These are phyloP conservation scores for Gymnopithys bicolor DNA, from an alignment of 2,797 vertebrate genomes.

Conservation along the genomic window DNA sequence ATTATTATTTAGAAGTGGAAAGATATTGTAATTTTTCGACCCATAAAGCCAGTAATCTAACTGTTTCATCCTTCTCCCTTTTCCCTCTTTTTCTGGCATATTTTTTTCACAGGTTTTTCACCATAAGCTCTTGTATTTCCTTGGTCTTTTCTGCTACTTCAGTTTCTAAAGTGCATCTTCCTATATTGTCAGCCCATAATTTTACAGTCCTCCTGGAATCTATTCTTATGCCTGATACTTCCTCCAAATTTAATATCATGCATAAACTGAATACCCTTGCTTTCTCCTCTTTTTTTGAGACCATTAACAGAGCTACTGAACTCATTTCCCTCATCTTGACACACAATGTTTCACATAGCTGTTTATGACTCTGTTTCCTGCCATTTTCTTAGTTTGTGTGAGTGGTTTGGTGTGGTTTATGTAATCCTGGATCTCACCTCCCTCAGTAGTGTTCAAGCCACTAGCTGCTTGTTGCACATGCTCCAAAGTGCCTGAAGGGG, in stretches of 20 bases:
- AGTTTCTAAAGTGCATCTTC: not conserved
- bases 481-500: rapidly evolving
- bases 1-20: not conserved
- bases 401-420: rapidly evolving
- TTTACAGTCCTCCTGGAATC: not conserved
- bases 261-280: not conserved
- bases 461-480: rapidly evolving
- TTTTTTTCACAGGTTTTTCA: not conserved
- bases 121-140: not conserved
- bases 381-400: not conserved
- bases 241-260: not conserved
- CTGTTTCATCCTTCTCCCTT: not conserved
- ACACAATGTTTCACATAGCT: rapidly evolving
- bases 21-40: not conserved
- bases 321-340: not conserved
- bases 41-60: not conserved
- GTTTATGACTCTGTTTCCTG: rapidly evolving
- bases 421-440: not conserved
- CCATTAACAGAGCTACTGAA: not conserved
- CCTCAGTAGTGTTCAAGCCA: rapidly evolving
- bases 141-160: not conserved
- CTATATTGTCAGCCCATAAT: not conserved
- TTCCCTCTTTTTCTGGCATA: rapidly evolving
- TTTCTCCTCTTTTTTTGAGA: not conserved
- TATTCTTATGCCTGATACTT: not conserved